phyloP scores from a whole-genome alignment of 2,113 vertebrate genomes.

The Anas platyrhynchos region DNA sequence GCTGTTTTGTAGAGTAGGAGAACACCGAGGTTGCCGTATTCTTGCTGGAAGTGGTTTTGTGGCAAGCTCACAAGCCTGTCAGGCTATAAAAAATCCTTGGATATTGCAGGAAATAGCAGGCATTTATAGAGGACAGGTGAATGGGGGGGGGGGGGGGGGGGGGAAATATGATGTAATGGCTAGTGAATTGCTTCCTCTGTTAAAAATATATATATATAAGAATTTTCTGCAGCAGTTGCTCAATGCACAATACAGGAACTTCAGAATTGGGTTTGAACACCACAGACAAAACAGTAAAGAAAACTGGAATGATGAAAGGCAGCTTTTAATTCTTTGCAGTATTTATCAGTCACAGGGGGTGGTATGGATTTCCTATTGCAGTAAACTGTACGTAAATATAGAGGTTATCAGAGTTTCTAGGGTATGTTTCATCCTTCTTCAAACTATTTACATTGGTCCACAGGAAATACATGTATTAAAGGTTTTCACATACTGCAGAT shows the following conservation, averaged over 20 bases:
- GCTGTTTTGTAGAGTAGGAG: neutral
- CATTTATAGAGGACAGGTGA: neutral
- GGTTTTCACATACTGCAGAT: neutral
- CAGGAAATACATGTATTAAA: neutral
- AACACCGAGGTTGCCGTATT: neutral
- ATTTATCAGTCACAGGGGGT: neutral
- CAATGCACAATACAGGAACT: neutral
- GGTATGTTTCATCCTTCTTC: neutral
- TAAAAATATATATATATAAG: neutral
- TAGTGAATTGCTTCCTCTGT: neutral
- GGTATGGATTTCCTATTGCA: neutral
- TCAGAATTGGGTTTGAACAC: neutral
- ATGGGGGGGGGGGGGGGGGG: neutral
- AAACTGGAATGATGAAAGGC: neutral
- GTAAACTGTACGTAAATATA: neutral
- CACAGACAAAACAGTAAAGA: neutral
- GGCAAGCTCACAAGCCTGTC: neutral
- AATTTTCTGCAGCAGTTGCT: neutral
- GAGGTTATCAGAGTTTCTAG: neutral
- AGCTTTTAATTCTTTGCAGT: neutral
- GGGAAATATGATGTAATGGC: neutral
- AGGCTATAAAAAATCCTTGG: neutral
- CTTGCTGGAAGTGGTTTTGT: neutral
- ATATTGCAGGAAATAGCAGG: neutral
- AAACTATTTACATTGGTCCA: neutral